These are phyloP conservation scores for Lacanobia oleracea DNA, from an alignment of 2,888 invertebrate species.

Conservation along the genomic window DNA sequence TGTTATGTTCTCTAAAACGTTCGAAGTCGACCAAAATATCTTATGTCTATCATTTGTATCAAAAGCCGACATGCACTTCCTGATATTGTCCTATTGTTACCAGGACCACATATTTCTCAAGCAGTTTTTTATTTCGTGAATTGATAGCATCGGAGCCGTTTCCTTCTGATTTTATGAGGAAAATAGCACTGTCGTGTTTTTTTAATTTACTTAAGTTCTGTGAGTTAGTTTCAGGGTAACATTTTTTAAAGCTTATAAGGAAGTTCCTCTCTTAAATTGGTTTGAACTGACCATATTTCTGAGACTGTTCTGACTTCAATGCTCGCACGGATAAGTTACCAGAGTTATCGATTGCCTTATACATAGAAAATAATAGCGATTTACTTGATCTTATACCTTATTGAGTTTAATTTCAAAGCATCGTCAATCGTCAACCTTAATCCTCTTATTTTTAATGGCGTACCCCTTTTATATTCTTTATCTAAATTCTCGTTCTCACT, in stretches of 20 bases:
- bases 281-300: background rate
- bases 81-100: constrained; percentile 73
- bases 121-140: constrained; percentile 41
- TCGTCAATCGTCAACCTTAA: background rate
- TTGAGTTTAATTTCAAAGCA: background rate
- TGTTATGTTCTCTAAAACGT: background rate
- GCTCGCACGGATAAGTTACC: background rate
- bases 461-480: background rate
- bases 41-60: constrained; percentile 22
- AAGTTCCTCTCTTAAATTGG: background rate
- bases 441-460: background rate
- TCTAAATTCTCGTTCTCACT: background rate
- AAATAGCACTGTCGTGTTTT: background rate
- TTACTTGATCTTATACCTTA: background rate
- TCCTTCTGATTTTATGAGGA: constrained; percentile 22
- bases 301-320: background rate
- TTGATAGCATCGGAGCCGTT: constrained; percentile 45
- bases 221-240: background rate
- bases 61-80: constrained; percentile 60
- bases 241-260: no score
- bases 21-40: constrained; percentile 7
- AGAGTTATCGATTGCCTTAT: background rate
- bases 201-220: background rate
- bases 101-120: constrained; percentile 35
- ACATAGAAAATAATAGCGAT: background rate